Conservation (phyloP, 2,888 invertebrate genomes). For the Trachelus tabidus region DNA sequence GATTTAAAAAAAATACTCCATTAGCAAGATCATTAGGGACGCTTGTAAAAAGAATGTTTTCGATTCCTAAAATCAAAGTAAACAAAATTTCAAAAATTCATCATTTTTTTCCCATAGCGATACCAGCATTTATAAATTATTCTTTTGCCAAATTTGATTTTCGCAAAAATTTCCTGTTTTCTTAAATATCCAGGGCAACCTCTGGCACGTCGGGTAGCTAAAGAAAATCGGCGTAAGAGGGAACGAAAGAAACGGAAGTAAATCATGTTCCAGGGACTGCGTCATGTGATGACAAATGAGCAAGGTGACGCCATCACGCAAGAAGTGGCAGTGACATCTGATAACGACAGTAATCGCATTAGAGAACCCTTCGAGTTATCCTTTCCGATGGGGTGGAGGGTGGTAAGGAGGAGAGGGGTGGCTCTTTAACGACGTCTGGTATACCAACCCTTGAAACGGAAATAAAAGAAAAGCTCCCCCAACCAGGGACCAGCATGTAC, state of each 20-base stretch:
- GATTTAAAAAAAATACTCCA: background rate
- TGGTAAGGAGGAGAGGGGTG: background rate
- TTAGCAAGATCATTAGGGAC: background rate
- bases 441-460: background rate
- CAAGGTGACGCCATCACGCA: slow-evolving; percentile 55
- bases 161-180: slow-evolving; percentile 27
- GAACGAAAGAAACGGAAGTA: slow-evolving; percentile 57
- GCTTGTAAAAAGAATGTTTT: background rate
- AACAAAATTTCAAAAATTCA: background rate
- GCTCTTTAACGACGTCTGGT: background rate
- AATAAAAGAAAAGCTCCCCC: background rate
- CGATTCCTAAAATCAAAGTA: background rate
- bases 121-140: slow-evolving; percentile 15
- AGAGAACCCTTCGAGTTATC: slow-evolving; percentile 25
- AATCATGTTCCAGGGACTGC: slow-evolving; percentile 60
- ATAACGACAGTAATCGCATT: slow-evolving; percentile 64
- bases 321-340: slow-evolving; percentile 62
- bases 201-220: slow-evolving; percentile 27
- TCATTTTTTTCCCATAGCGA: too few species aligned
- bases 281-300: slow-evolving; percentile 65
- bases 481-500: background rate
- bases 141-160: slow-evolving; percentile 22
- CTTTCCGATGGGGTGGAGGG: background rate
- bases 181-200: background rate
- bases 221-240: slow-evolving; percentile 24